Evolutionary conservation across 2,888 invertebrate species (phyloP).

Genomic region (Bellardia bayeri): DNA sequence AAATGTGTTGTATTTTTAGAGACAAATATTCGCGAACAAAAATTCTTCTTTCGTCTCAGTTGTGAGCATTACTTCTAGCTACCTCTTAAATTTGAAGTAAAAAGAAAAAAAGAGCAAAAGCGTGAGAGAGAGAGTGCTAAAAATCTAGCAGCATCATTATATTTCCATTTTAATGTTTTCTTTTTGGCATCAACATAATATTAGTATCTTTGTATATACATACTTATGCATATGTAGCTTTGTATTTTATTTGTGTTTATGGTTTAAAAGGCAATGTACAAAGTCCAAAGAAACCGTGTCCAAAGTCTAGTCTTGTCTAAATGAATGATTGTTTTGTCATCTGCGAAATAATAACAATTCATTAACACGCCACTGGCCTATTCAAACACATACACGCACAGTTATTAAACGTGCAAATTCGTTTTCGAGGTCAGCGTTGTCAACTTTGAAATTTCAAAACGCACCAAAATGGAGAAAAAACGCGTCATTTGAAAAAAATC

Average conservation of each 20-base stretch:
- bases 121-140: not conserved
- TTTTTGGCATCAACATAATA: not conserved
- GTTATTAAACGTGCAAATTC: no score
- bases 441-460: no score
- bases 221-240: not conserved
- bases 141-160: not conserved
- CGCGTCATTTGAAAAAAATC: no score
- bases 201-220: not conserved
- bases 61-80: not conserved
- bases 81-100: not conserved
- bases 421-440: no score
- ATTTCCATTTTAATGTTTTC: not conserved
- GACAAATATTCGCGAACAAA: no score
- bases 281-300: slow-evolving; percentile 81
- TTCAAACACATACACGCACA: no score
- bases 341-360: not conserved
- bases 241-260: slow-evolving; percentile 3
- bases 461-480: no score
- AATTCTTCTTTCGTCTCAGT: not conserved
- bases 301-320: slow-evolving; percentile 80
- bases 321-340: slow-evolving; percentile 4
- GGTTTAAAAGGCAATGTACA: slow-evolving; percentile 68
- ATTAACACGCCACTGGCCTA: no score
- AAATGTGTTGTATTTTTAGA: no score
- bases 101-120: not conserved